phyloP scores from a whole-genome alignment of 2,797 vertebrate species.

The Parambassis ranga region DNA sequence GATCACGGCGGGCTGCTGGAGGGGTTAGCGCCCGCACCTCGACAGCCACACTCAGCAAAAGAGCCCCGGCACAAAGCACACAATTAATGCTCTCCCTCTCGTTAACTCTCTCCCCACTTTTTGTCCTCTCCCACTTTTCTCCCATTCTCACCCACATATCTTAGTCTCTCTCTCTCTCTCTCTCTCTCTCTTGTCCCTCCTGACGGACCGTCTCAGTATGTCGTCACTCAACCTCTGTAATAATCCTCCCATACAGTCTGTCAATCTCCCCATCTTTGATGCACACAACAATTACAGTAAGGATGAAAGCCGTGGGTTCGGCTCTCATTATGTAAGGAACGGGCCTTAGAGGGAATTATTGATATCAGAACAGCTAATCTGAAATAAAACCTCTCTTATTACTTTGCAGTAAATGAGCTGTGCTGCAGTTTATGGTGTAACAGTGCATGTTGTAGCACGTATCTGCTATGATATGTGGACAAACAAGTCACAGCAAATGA shows the following conservation, averaged over 20 bases:
- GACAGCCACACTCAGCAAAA: slow-evolving; percentile 85
- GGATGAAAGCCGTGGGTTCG: slow-evolving; percentile 64
- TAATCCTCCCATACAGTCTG: slow-evolving; percentile 71
- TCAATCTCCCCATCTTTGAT: slow-evolving; percentile 73
- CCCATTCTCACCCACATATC: slow-evolving; percentile 48
- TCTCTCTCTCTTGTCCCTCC: neutral
- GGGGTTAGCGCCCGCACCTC: slow-evolving; percentile 86
- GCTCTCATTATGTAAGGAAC: slow-evolving; percentile 65
- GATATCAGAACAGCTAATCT: slow-evolving; percentile 56
- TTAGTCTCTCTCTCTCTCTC: slow-evolving; percentile 22
- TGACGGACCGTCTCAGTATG: slow-evolving; percentile 33
- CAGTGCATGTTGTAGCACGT: too few relatives aligned
- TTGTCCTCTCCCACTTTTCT: slow-evolving; percentile 64
- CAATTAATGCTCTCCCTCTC: slow-evolving; percentile 76
- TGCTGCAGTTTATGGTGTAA: neutral
- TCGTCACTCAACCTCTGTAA: slow-evolving; percentile 69
- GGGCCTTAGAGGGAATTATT: slow-evolving; percentile 47
- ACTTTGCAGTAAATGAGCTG: slow-evolving; percentile 11
- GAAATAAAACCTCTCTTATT: slow-evolving; percentile 56
- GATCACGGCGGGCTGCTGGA: slow-evolving; percentile 88
- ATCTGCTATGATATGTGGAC: neutral
- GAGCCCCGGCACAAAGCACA: slow-evolving; percentile 74
- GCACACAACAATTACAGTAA: slow-evolving; percentile 73
- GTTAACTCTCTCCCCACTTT: slow-evolving; percentile 78
- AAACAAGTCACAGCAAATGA: slow-evolving; percentile 1